Conservation (phyloP, 2,888 invertebrate species). For the Cosmia pyralina region DNA sequence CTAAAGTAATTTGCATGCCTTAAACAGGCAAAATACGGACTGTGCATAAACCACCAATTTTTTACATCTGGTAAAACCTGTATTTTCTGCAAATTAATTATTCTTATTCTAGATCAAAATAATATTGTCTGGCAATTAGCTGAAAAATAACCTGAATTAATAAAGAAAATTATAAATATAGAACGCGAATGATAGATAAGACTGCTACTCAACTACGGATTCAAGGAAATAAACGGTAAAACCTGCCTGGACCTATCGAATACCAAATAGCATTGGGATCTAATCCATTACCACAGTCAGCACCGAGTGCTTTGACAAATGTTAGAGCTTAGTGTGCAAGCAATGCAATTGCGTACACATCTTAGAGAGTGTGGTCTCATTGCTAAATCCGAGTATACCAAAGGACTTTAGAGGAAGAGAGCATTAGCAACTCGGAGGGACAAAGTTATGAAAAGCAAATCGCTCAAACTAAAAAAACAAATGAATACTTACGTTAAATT, state of each 20-base stretch:
- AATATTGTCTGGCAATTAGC: neutral
- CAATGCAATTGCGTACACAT: conserved; percentile 21
- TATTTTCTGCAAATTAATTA: too few species aligned
- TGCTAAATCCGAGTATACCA: neutral
- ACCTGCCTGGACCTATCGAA: neutral
- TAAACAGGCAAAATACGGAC: too few species aligned
- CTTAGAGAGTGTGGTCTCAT: conserved; percentile 1
- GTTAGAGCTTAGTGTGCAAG: neutral
- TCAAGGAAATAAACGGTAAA: neutral
- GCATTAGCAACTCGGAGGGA: neutral
- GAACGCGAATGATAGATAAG: neutral
- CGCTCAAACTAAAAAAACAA: neutral
- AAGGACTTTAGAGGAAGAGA: neutral
- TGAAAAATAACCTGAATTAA: neutral
- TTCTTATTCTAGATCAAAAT: neutral
- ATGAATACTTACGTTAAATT: neutral
- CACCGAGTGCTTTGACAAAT: conserved; percentile 29
- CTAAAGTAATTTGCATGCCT: too few species aligned
- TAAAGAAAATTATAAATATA: neutral
- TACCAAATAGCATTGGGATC: conserved; percentile 7
- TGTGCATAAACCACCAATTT: too few species aligned
- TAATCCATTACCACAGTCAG: conserved; percentile 31
- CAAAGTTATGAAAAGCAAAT: neutral
- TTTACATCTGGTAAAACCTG: too few species aligned
- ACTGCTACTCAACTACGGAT: neutral